These are phyloP conservation scores for Cebus imitator DNA, from an alignment of 2,113 vertebrate genomes.

Conservation along the genomic window DNA sequence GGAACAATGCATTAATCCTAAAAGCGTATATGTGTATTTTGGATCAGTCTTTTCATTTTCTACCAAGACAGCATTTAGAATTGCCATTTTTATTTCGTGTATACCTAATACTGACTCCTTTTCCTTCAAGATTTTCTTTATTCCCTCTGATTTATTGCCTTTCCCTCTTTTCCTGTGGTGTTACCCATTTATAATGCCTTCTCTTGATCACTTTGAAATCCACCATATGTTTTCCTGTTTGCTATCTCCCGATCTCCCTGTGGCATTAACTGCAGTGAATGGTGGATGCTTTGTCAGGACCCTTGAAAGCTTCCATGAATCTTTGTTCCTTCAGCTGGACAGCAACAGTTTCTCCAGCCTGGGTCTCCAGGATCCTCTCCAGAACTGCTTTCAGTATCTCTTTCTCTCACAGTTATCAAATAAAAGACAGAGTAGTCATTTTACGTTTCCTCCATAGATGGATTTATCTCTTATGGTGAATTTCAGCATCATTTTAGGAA, in stretches of 20 bases:
- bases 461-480: background rate
- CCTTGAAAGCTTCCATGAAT: background rate
- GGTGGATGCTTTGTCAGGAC: background rate
- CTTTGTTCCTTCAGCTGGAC: background rate
- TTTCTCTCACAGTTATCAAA: background rate
- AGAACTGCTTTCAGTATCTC: background rate
- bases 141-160: background rate
- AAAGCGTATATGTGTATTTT: constrained; percentile 17
- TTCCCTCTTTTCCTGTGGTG: background rate
- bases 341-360: background rate
- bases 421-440: background rate
- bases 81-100: background rate
- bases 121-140: background rate
- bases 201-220: background rate
- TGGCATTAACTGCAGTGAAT: background rate
- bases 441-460: background rate
- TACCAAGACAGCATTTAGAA: constrained; percentile 20
- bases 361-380: background rate
- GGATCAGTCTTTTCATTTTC: constrained; percentile 43
- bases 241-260: fast-evolving
- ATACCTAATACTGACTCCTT: background rate
- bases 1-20: constrained; percentile 52
- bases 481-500: constrained; percentile 4
- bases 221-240: background rate
- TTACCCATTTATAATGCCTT: background rate